Evolutionary conservation across 2,113 vertebrate species (phyloP), one percentile per base, ranked within the genome.

Genomic region (Pseudorectes ferrugineus): DNA sequence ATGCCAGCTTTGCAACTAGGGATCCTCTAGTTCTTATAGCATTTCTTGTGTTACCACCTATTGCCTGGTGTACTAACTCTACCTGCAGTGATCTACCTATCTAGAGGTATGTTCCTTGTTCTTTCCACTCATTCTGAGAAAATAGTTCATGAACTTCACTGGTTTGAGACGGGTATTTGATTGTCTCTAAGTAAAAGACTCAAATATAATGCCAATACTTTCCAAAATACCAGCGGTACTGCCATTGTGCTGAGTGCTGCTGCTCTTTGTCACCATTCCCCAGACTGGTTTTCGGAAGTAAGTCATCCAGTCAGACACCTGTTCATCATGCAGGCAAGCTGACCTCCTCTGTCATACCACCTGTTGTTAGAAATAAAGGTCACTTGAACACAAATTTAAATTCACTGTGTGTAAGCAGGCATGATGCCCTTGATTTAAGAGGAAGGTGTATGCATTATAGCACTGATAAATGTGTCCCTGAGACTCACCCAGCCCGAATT

Each of bases 181-280:
- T 23, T 58, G 36, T 35, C 18, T 65, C 33, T 61, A 31, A 21
- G 12, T 63, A 38, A 62, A 58, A 81, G 28, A 5, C n/a, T 59
- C 4, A 59, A 72, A 52, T 67, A 40, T 1, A 2, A 18, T 0
- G 2, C 38, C 11, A 51, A 9, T 23, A 31, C 22, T 85, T 86
- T 82, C 19, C 7, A 17, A 63, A 72, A 51, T 28, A 63, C 31
- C 36, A 65, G 16, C 28, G 29, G n/a, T 43, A 15, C 23, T 55
- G 35, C 12, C 0, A 0, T 45, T 46, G 40, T 52, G n/a, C 1
- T 1, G 45, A 36, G 38, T 17, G 35, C 59, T 62, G 58, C 67
- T 75, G 55, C 16, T 78, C 26, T 61, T 71, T 26, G 35, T 80
- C 3, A 0, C 35, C 6, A 4, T 57, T 40, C 14, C 18, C 22